Evolutionary conservation across 2,113 vertebrate species (phyloP).

Genomic region (Agapornis roseicollis): DNA sequence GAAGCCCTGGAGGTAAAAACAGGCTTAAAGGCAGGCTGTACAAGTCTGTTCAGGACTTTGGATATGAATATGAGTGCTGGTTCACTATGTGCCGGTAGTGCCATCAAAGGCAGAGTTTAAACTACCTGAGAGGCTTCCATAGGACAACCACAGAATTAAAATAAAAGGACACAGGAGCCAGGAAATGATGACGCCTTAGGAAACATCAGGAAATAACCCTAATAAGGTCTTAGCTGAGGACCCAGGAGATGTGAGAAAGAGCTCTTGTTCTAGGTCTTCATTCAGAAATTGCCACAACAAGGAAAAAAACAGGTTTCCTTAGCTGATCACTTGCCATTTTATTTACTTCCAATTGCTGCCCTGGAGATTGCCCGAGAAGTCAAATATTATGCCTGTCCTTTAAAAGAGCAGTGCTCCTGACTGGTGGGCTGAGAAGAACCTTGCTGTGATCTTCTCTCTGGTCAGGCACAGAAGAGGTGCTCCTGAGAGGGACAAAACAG

Average conservation of each 20-base stretch:
- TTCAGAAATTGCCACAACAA: not conserved
- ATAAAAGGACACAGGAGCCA: not conserved
- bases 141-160: not conserved
- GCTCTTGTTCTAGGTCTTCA: not conserved
- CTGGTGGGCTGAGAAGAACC: not conserved
- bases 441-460: not conserved
- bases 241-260: not conserved
- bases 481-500: not conserved
- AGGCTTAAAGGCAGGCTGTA: not conserved
- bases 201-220: not conserved
- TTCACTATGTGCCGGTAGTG: rapidly evolving
- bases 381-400: not conserved
- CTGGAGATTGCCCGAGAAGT: not conserved
- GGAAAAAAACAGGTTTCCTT: not conserved
- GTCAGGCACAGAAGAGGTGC: not conserved
- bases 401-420: not conserved
- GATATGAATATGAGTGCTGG: not conserved
- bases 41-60: not conserved
- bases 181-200: not conserved
- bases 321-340: not conserved
- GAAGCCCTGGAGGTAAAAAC: not conserved
- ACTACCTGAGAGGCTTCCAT: not conserved
- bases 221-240: not conserved
- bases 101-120: not conserved
- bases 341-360: not conserved